Base-by-base conservation (phyloP, 2,888 invertebrate species). In the Pantelozetes paolii region DNA sequence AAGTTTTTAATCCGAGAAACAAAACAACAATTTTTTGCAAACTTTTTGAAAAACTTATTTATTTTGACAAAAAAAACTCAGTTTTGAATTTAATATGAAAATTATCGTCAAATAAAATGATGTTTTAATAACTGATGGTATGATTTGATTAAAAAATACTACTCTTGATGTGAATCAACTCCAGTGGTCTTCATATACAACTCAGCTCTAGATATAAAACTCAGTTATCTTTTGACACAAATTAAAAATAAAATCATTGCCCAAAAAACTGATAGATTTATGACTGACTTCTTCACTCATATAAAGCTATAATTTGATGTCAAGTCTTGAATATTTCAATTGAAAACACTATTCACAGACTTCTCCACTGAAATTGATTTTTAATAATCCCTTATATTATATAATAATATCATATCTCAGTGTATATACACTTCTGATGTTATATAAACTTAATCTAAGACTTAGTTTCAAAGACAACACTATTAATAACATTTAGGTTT, bases 311-410 rank as follows among this genome's bases (percentile, higher is more conserved):
- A 26, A 54, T 54, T 54, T 54, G 11, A 26, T 54, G 54, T 54
- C 54, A 54, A 54, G 26, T 26, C 11, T 54, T 54, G 54, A 54
- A 54, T 54, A 11, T 54, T 54, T 50, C 50, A 50, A 20, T 50
- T 20, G n/a, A n/a, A n/a, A n/a, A n/a, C n/a, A n/a, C n/a, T n/a
- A n/a, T n/a, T n/a, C n/a, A n/a, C n/a, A n/a, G n/a, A n/a, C n/a
- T n/a, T n/a, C n/a, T n/a, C n/a, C n/a, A n/a, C n/a, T n/a, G n/a
- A 54, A 26, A 26, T 54, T 54, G 50, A 50, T 50, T 50, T 50
- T 20, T 36, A 36, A 36, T 36, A 36, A 36, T 36, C 36, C 9
- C 36, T 36, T 36, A 36, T 36, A 36, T 36, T 9, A 9, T 36
- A 9, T 36, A 8, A 5, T 36, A 5, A 8, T 9, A 5, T 8